These are phyloP conservation scores for Corapipo altera DNA, from an alignment of 2,113 vertebrate species.

Conservation along the genomic window DNA sequence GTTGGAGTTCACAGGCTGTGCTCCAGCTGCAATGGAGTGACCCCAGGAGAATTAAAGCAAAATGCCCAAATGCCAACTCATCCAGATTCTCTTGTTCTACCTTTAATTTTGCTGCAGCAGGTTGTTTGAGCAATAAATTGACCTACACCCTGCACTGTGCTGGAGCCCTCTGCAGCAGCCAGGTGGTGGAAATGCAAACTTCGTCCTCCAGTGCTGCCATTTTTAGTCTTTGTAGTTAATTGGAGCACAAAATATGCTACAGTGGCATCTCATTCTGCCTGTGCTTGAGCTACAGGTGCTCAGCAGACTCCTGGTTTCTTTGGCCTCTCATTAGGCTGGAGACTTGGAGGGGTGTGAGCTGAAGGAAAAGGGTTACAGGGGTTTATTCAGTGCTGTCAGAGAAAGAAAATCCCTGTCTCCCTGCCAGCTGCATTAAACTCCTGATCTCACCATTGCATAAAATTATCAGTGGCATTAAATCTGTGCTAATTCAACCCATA, in stretches of 20 bases:
- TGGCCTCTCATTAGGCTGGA: conserved; percentile 23
- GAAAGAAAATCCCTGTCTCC: conserved; percentile 46
- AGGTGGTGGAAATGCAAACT: background rate
- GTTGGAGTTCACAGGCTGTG: accelerated
- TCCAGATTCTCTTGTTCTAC: background rate
- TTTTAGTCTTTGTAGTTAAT: conserved; percentile 20
- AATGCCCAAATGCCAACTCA: background rate
- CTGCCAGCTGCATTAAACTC: conserved; percentile 59
- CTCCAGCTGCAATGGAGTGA: background rate
- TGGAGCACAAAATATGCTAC: background rate
- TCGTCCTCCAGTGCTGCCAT: background rate
- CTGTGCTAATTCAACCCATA: conserved; percentile 61
- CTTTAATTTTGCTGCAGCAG: background rate
- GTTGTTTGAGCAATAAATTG: background rate
- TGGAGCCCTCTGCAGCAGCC: background rate
- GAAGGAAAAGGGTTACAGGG: conserved; percentile 36
- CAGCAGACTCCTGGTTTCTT: background rate
- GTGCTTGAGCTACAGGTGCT: background rate
- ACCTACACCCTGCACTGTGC: background rate
- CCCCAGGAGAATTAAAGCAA: background rate
- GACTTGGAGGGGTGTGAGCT: conserved; percentile 2
- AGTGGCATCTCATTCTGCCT: background rate
- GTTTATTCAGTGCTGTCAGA: conserved; percentile 38
- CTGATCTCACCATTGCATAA: conserved; percentile 52
- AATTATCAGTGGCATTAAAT: conserved; percentile 70